Conservation (phyloP, 2,113 vertebrate genomes). For the Zapus hudsonius region DNA sequence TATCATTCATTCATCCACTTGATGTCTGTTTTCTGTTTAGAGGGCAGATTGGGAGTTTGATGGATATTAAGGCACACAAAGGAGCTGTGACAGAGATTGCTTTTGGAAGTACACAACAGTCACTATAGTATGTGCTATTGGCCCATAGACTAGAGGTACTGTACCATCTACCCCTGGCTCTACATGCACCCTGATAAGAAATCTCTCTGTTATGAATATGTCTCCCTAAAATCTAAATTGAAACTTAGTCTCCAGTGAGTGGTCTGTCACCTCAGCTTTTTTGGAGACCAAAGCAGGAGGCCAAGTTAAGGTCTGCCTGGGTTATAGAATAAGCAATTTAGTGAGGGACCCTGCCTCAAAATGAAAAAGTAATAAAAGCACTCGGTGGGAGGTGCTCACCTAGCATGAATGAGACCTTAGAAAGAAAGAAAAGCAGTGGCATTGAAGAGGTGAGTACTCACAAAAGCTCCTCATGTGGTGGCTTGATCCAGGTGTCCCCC, state of each 20-base stretch:
- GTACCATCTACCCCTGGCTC: rapidly evolving
- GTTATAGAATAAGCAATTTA: too few relatives aligned
- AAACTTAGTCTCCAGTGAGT: background rate
- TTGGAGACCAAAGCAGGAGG: background rate
- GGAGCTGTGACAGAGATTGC: background rate
- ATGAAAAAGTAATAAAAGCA: background rate
- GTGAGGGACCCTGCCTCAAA: too few relatives aligned
- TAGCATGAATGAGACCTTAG: background rate
- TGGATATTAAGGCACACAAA: background rate
- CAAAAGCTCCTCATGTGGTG: too few relatives aligned
- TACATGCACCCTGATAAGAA: too few relatives aligned
- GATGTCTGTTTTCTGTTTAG: background rate
- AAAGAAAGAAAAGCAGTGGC: too few relatives aligned
- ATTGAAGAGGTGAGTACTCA: too few relatives aligned
- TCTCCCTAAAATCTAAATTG: background rate
- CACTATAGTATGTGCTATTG: too few relatives aligned
- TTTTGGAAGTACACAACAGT: background rate
- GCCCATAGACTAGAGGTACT: background rate
- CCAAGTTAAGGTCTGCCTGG: too few relatives aligned
- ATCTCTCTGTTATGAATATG: background rate
- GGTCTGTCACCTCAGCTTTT: background rate
- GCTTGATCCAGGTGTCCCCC: too few relatives aligned
- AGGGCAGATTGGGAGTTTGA: background rate
- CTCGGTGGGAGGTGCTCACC: background rate
- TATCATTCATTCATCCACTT: background rate